A percentile compares a stretch with the other conserved stretches of the same genome.
Evolutionary conservation across 2,113 vertebrate genomes (phyloP).

Genomic region (Cephalopholis sonnerati): DNA sequence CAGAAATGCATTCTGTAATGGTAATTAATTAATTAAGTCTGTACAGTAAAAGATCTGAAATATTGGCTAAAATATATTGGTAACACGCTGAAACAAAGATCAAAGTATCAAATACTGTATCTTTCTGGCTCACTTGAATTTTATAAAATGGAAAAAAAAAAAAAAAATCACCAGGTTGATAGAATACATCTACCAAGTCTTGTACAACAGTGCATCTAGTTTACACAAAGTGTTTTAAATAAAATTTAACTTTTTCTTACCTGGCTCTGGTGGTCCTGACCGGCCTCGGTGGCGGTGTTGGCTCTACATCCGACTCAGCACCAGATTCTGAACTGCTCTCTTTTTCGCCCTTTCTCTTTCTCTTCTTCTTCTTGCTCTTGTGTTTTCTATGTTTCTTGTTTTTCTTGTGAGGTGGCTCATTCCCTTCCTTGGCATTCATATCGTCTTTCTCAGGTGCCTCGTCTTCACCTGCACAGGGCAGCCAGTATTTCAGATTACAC

Average conservation of each 20-base stretch:
- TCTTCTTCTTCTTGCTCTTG: slow-evolving; percentile 98
- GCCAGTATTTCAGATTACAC: slow-evolving; percentile 15
- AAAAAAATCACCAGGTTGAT: background rate
- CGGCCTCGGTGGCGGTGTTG: slow-evolving; percentile 61
- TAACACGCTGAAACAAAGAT: background rate
- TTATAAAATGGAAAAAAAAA: background rate
- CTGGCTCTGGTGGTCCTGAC: slow-evolving; percentile 84
- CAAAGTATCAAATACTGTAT: background rate
- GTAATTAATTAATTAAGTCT: background rate
- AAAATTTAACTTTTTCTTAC: slow-evolving; percentile 56
- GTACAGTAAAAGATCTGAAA: background rate
- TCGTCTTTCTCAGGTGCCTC: slow-evolving; percentile 83
- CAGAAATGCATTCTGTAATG: background rate
- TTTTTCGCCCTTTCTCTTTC: slow-evolving; percentile 94
- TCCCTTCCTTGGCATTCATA: slow-evolving; percentile 82
- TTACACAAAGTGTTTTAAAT: background rate
- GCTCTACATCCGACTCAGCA: slow-evolving; percentile 85
- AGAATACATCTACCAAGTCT: background rate
- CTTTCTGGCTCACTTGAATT: background rate
- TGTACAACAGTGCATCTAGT: background rate
- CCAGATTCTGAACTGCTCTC: slow-evolving; percentile 88
- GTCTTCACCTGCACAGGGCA: slow-evolving; percentile 73
- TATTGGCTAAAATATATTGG: background rate
- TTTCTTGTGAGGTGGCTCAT: slow-evolving; percentile 91
- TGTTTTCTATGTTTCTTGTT: slow-evolving; percentile 98